Evolutionary conservation across 2,888 invertebrate species (phyloP).

Genomic region (Eudemis profundana): DNA sequence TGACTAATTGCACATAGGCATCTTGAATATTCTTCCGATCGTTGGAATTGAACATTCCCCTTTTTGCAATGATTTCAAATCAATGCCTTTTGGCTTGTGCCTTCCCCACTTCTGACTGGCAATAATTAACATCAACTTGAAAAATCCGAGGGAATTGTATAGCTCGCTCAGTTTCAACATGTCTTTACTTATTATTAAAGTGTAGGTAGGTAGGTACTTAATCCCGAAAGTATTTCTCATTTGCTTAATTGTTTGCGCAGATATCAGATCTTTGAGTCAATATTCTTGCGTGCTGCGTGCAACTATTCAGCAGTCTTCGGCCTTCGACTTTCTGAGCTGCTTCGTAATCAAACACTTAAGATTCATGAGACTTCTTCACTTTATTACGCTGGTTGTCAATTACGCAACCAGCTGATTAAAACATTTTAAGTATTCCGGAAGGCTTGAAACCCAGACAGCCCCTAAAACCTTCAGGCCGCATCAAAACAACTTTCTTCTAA

Average conservation of each 20-base stretch:
- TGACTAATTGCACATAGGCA: conserved; percentile 28
- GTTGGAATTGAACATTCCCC: no score
- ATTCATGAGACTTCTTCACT: background rate
- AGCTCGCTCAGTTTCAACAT: background rate
- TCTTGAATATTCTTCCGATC: conserved; percentile 16
- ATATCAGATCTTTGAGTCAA: background rate
- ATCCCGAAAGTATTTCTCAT: background rate
- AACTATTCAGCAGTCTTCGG: background rate
- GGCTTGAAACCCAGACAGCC: background rate
- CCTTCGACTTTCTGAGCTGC: background rate
- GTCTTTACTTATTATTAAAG: background rate
- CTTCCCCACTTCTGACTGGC: conserved; percentile 23
- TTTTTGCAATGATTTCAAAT: no score
- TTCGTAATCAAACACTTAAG: background rate
- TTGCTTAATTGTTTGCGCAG: background rate
- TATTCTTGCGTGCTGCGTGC: background rate
- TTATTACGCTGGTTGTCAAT: background rate
- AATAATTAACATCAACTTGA: background rate
- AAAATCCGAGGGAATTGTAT: background rate
- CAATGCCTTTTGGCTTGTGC: no score
- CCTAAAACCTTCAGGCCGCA: background rate
- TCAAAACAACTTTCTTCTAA: background rate
- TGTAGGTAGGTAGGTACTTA: background rate
- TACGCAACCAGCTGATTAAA: background rate
- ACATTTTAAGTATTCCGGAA: background rate